These are phyloP conservation scores for Tauraco erythrolophus DNA, from an alignment of 2,113 vertebrate species.

Conservation along the genomic window DNA sequence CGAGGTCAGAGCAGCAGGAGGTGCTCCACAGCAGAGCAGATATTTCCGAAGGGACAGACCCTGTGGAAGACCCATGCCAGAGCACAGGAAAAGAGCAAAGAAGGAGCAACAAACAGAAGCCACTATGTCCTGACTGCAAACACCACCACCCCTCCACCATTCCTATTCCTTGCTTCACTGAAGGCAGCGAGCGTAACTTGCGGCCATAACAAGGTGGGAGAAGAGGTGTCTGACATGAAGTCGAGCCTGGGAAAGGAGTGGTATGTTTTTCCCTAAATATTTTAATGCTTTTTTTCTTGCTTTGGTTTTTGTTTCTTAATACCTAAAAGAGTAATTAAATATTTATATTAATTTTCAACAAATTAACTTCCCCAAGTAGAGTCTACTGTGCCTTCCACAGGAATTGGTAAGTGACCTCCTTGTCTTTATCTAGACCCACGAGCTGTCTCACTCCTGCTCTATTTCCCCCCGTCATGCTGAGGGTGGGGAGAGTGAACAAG, in stretches of 20 bases:
- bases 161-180: not conserved
- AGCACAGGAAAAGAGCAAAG: not conserved
- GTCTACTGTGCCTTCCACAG: not conserved
- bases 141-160: accelerated
- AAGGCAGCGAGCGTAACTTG: accelerated
- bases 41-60: not conserved
- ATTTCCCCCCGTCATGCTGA: not conserved
- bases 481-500: not conserved
- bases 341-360: not conserved
- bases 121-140: not conserved
- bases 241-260: not conserved
- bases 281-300: not conserved
- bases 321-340: not conserved
- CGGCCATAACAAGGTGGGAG: accelerated
- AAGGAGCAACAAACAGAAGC: not conserved
- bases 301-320: not conserved
- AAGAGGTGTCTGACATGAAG: not conserved
- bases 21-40: not conserved
- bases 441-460: not conserved
- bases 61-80: accelerated
- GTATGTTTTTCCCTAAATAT: not conserved
- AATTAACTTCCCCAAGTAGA: not conserved
- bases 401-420: not conserved
- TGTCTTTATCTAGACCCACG: accelerated
- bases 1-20: not conserved